A percentile compares a stretch with the other conserved stretches of the same genome.
Evolutionary conservation across 2,113 vertebrate species (phyloP).

Genomic region (Neomonachus schauinslandi): DNA sequence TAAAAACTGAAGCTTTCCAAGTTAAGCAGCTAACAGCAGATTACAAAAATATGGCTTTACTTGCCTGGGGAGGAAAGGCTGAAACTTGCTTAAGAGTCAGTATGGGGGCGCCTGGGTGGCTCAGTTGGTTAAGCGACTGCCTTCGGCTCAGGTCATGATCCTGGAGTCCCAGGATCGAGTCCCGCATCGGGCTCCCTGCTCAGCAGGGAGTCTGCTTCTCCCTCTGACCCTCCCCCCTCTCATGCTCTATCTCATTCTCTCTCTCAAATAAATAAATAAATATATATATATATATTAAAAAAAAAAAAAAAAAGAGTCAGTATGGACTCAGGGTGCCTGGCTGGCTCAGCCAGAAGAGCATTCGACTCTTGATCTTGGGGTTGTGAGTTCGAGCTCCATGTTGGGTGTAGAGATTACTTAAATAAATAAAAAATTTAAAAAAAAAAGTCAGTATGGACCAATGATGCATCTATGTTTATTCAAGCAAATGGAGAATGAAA

Average conservation of each 20-base stretch:
- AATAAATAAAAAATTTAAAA: not conserved
- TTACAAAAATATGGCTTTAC: not conserved
- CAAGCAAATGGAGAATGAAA: constrained; percentile 54
- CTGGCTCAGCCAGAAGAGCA: not conserved
- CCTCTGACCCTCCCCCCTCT: too few species aligned
- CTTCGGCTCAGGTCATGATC: too few species aligned
- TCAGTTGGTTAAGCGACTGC: not conserved
- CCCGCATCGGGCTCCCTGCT: too few species aligned
- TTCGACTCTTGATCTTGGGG: not conserved
- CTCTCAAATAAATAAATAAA: too few species aligned
- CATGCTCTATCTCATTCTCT: too few species aligned
- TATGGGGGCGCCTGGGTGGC: not conserved
- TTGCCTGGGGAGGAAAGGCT: not conserved
- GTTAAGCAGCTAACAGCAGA: not conserved
- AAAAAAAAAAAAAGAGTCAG: not conserved
- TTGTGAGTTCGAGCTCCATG: not conserved
- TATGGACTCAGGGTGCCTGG: not conserved
- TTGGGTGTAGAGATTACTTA: not conserved
- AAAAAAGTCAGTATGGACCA: not conserved
- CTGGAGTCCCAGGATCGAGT: too few species aligned
- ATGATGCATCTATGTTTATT: not conserved
- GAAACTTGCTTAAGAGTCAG: not conserved
- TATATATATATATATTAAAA: too few species aligned
- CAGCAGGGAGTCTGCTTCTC: too few species aligned
- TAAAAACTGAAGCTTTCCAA: not conserved